Evolutionary conservation across 1,140 invertebrate genomes (phyloP), one percentile per base, ranked within the genome.

Genomic region (Capitella teleta): DNA sequence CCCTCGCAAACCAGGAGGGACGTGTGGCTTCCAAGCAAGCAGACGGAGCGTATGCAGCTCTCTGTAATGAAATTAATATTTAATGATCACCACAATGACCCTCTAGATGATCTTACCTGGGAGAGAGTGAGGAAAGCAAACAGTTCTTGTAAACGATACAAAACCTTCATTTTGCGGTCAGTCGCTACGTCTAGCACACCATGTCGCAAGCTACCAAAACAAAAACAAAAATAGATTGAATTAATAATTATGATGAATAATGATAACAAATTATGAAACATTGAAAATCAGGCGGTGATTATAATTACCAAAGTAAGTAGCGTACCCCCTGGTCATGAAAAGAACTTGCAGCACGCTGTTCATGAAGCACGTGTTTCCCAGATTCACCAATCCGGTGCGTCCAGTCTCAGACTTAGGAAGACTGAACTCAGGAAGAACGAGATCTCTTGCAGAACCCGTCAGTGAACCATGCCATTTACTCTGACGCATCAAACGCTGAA

Each of bases 121-220:
- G 84, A 84, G 58, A 82, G 78, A 49, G 80, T 77, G 62, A 89
- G 75, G 37, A 84, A 72, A 0, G 81, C 82, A 68, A 88, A 86
- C 8, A 87, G 71, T 45, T 79, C 70, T 63, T 86, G 84, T 52
- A 89, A 72, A 53, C 81, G 80, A 3, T 74, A 72, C 34, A 84
- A 61, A 50, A 87, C 40, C 5, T 34, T 43, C 67, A 57, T 76
- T 67, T 55, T 76, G 72, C 36, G 61, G 30, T 53, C 64, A 34
- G 67, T 70, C 58, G 64, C 73, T 44, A 71, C 66, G 14, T 68
- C 62, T 10, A 84, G 57, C 28, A 84, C 65, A 5, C 78, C 75
- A 55, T 79, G 73, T 49, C 77, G 76, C 59, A 82, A 82, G 54
- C 81, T 83, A 61, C 24, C 63, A 54, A 61, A 55, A 34, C 57